Percentiles rank a stretch among this genome's conserved stretches.
phyloP scores from a whole-genome alignment of 1,140 invertebrate species.

The Habropoda laboriosa region DNA sequence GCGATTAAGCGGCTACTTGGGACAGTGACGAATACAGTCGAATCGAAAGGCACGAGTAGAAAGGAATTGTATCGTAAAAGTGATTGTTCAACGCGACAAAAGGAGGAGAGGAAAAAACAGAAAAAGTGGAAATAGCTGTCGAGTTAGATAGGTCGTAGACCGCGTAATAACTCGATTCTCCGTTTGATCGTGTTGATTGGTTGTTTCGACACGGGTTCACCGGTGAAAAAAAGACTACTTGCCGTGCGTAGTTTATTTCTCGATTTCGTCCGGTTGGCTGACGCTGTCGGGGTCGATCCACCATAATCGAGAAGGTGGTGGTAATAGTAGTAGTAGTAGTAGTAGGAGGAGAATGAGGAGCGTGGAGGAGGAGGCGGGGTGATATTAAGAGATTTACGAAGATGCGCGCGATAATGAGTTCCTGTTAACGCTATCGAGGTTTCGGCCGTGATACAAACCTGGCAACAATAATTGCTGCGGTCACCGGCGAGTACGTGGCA shows the following conservation, averaged over 20 bases:
- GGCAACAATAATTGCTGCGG: conserved; percentile 39
- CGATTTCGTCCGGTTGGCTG: conserved; percentile 1
- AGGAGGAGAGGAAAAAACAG: no score
- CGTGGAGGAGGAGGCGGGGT: no score
- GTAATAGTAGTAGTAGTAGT: no score
- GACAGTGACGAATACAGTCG: neutral
- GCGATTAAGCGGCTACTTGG: conserved; percentile 45
- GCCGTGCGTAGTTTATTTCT: conserved; percentile 1
- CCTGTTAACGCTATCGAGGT: conserved; percentile 32
- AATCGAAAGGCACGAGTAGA: neutral
- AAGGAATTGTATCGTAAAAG: neutral
- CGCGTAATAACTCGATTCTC: neutral
- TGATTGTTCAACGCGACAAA: no score
- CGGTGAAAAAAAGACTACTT: neutral
- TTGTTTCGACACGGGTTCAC: neutral
- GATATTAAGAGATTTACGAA: conserved; percentile 7
- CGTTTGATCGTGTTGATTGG: conserved; percentile 14
- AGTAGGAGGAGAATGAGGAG: no score
- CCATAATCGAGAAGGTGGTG: neutral
- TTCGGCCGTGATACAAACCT: conserved; percentile 14
- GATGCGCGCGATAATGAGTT: conserved; percentile 34
- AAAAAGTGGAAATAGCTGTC: no score
- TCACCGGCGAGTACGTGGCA: neutral
- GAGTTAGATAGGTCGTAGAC: neutral
- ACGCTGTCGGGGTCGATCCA: neutral